A percentile compares a stretch with the other conserved stretches of the same genome.
phyloP scores from a whole-genome alignment of 1,140 invertebrate species.

The Patella vulgata region DNA sequence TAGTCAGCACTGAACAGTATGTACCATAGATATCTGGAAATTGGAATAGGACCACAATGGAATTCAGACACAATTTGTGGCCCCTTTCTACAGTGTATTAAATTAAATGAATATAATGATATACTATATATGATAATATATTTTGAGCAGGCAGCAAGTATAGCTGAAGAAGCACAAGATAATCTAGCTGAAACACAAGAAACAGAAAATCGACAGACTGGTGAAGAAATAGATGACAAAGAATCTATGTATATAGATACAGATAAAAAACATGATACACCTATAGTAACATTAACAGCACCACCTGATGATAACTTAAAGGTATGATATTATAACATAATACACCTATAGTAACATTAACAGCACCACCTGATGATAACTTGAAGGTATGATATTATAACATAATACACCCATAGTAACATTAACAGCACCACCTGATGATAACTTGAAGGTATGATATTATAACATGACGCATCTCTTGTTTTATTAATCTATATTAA shows the following conservation, averaged over 20 bases:
- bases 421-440: conserved; percentile 20
- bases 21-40: no score
- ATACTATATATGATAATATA: no score
- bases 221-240: not conserved
- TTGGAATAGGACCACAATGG: no score
- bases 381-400: not conserved
- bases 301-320: not conserved
- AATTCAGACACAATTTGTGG: no score
- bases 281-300: conserved; percentile 1
- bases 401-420: conserved; percentile 13
- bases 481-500: not conserved
- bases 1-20: no score
- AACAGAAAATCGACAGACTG: not conserved
- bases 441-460: conserved; percentile 19
- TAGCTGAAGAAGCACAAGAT: conserved; percentile 1
- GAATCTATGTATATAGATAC: no score
- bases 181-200: not conserved
- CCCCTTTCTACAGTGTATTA: no score
- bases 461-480: not conserved
- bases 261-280: not conserved
- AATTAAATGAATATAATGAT: no score
- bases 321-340: no score
- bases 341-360: no score
- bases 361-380: not conserved
- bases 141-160: no score